These are phyloP conservation scores for Hydropsyche betteni DNA, from an alignment of 2,888 invertebrate species.

Conservation along the genomic window DNA sequence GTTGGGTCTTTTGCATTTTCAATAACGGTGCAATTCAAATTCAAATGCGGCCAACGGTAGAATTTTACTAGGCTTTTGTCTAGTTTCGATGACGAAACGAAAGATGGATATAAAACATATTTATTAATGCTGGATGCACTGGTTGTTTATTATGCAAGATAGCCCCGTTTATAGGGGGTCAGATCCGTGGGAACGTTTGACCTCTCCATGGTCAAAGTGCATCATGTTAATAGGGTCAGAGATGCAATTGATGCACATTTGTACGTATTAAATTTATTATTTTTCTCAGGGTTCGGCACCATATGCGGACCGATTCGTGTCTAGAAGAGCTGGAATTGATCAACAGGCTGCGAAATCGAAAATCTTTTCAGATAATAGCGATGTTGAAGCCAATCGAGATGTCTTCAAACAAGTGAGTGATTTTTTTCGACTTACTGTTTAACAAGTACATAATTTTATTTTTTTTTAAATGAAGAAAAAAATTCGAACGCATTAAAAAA, in stretches of 20 bases:
- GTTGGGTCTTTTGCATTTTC: too few species aligned
- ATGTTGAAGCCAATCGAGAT: slow-evolving; percentile 2
- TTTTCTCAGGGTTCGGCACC: slow-evolving; percentile 21
- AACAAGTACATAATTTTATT: too few species aligned
- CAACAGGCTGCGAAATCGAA: slow-evolving; percentile 43
- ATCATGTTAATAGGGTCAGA: neutral
- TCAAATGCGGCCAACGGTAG: too few species aligned
- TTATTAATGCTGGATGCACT: too few species aligned
- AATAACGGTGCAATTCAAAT: too few species aligned
- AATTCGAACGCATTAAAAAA: neutral
- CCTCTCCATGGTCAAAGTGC: slow-evolving; percentile 37
- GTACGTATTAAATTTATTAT: neutral
- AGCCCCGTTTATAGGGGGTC: neutral
- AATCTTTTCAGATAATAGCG: slow-evolving; percentile 2
- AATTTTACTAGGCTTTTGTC: too few species aligned
- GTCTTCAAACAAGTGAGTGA: slow-evolving; percentile 34
- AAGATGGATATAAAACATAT: too few species aligned
- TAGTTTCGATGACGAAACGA: too few species aligned
- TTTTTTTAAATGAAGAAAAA: neutral
- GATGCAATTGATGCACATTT: neutral
- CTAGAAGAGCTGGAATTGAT: slow-evolving; percentile 44
- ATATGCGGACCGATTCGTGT: slow-evolving; percentile 44
- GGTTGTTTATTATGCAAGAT: neutral
- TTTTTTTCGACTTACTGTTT: too few species aligned
- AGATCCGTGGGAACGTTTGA: slow-evolving; percentile 42